A percentile compares a stretch with the other conserved stretches of the same genome.
Conservation (phyloP, 2,888 invertebrate genomes). For the Punctoribates punctum region DNA sequence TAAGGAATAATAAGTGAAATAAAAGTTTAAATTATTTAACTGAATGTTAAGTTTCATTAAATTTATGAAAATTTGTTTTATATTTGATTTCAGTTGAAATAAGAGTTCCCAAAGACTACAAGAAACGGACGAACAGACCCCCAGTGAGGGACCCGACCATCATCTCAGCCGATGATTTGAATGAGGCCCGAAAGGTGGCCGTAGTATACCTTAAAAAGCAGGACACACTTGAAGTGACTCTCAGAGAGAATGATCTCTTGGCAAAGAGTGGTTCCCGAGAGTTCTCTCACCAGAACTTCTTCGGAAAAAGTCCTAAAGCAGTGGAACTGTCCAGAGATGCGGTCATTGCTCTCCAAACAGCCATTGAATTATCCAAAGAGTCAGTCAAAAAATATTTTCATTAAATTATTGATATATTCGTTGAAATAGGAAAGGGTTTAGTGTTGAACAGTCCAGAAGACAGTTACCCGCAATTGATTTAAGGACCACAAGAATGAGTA, state of each 20-base stretch:
- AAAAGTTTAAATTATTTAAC: no score
- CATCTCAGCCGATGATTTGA: background rate
- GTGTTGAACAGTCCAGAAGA: background rate
- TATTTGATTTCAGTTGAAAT: slow-evolving; percentile 2
- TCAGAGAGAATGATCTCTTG: slow-evolving; percentile 29
- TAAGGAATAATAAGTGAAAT: background rate
- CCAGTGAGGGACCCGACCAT: background rate
- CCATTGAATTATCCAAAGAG: slow-evolving; percentile 34
- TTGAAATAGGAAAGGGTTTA: background rate
- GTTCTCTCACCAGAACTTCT: slow-evolving; percentile 45
- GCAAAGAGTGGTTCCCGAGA: slow-evolving; percentile 43
- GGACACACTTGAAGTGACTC: background rate
- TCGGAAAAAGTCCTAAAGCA: slow-evolving; percentile 42
- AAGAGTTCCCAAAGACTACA: background rate
- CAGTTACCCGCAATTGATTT: background rate
- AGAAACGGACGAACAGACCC: no score
- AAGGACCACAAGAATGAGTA: no score
- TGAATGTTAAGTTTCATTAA: no score
- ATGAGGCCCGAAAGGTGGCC: background rate
- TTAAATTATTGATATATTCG: background rate
- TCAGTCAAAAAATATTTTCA: background rate
- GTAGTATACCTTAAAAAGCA: background rate
- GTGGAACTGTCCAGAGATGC: slow-evolving; percentile 42
- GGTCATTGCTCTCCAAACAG: slow-evolving; percentile 43
- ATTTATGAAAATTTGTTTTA: background rate